These are phyloP conservation scores for Sinocyclocheilus maitianheensis DNA, from an alignment of 2,113 vertebrate genomes.

Conservation along the genomic window DNA sequence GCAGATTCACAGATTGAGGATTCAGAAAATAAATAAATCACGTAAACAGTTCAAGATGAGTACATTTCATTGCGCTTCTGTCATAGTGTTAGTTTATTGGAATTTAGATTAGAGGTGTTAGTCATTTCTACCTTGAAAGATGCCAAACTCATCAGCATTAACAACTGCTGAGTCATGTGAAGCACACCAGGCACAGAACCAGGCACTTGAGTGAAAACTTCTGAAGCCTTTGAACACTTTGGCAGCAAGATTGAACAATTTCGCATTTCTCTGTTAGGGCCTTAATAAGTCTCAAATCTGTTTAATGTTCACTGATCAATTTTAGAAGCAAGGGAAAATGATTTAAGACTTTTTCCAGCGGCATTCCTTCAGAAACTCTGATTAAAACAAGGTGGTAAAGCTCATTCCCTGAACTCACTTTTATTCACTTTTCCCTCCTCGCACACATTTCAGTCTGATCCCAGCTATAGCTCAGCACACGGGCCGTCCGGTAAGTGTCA, in stretches of 20 bases:
- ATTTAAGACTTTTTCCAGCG: slow-evolving; percentile 39
- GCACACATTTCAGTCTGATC: slow-evolving; percentile 13
- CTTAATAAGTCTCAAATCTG: slow-evolving; percentile 43
- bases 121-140: slow-evolving; percentile 9
- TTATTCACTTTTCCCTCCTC: slow-evolving; percentile 11
- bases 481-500: slow-evolving; percentile 18
- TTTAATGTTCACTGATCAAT: slow-evolving; percentile 43
- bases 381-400: slow-evolving; percentile 49
- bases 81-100: slow-evolving; percentile 34
- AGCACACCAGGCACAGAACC: not conserved
- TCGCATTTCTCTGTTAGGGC: slow-evolving; percentile 35
- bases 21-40: slow-evolving; percentile 18
- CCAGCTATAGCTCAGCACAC: slow-evolving; percentile 22
- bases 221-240: slow-evolving; percentile 24
- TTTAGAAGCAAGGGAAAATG: slow-evolving; percentile 39
- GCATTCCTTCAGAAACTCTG: slow-evolving; percentile 39
- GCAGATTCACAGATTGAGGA: slow-evolving; percentile 31
- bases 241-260: slow-evolving; percentile 36
- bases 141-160: not conserved
- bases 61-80: slow-evolving; percentile 47
- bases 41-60: slow-evolving; percentile 48
- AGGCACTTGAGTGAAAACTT: slow-evolving; percentile 13
- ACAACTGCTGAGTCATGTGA: slow-evolving; percentile 5
- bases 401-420: slow-evolving; percentile 19
- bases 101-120: slow-evolving; percentile 43